Evolutionary conservation across 2,888 invertebrate genomes (phyloP), one percentile per base, ranked within the genome.

Genomic region (Beris chalybata): DNA sequence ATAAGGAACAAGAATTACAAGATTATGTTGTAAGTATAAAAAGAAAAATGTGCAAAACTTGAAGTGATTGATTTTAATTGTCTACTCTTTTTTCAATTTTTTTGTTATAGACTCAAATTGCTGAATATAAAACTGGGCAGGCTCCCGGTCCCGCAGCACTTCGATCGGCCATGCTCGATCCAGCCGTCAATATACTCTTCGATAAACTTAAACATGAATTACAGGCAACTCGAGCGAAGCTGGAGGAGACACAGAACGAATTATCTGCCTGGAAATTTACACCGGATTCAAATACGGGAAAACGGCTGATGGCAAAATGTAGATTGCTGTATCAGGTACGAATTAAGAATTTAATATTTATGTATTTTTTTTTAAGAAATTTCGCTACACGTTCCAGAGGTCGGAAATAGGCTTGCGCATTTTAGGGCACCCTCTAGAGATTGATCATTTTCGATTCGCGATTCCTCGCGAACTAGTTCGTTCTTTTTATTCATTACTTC

Each of bases 261-360:
- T 84, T 98, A 54, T 92, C 94, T 65, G 97, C 98, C 3, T 98
- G 97, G 97, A 98, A 98, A 82, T 98, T 98, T 81, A 97, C 97
- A 12, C 96, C 97, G n/a, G 98, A 98, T 82, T 97, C 96, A 70
- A 96, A 96, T 83, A 97, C 97, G 55, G 98, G 98, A 71, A 98
- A 97, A 82, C 89, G 97, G 72, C 83, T 98, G 72, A 97, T 98
- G 97, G 96, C 97, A 9, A 96, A 97, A 79, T 98, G 97, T 79
- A 87, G 97, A 70, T 83, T 95, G 72, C 82, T 98, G 55, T 93
- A 97, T 77, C 95, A 97, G 81, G 75, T 75, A 69, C 59, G 31
- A 15, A 44, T 31, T 30, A 22, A 56, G 12, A 45, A 29, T 54
- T 5, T 22, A 58, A 45, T 45, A 11, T 29, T n/a, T 13, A 29